Percentiles rank a stretch among this genome's conserved stretches.
These are phyloP conservation scores for Gopherus evgoodei DNA, from an alignment of 2,113 vertebrate genomes.

Conservation along the genomic window DNA sequence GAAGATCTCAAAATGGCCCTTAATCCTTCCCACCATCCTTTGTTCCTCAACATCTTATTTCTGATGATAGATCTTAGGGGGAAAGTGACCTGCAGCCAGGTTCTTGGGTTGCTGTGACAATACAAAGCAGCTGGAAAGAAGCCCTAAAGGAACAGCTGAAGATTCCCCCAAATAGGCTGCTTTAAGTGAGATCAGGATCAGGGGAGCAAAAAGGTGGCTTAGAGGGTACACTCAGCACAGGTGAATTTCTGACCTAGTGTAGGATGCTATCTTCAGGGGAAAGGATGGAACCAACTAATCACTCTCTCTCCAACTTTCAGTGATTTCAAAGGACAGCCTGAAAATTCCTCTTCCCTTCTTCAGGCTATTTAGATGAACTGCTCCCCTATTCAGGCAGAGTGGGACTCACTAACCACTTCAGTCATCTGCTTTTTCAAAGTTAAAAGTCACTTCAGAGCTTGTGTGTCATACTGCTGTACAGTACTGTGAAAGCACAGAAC, in stretches of 20 bases:
- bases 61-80: not conserved
- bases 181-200: not conserved
- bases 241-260: not conserved
- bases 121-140: not conserved
- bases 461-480: not conserved
- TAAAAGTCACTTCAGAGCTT: not conserved
- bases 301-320: rapidly evolving
- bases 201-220: not conserved
- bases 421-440: not conserved
- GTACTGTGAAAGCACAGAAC: not conserved
- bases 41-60: not conserved
- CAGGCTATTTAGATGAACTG: not conserved
- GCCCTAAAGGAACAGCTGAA: not conserved
- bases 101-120: not conserved
- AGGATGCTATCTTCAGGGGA: not conserved
- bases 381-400: not conserved
- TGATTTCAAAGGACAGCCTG: not conserved
- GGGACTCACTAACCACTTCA: not conserved
- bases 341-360: not conserved
- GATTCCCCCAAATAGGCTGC: not conserved
- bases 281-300: not conserved
- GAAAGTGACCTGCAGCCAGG: not conserved
- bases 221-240: not conserved
- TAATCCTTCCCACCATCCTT: not conserved
- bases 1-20: not conserved